A percentile compares a stretch with the other conserved stretches of the same genome.
phyloP scores from a whole-genome alignment of 2,113 vertebrate species.

The Pundamilia nyererei region DNA sequence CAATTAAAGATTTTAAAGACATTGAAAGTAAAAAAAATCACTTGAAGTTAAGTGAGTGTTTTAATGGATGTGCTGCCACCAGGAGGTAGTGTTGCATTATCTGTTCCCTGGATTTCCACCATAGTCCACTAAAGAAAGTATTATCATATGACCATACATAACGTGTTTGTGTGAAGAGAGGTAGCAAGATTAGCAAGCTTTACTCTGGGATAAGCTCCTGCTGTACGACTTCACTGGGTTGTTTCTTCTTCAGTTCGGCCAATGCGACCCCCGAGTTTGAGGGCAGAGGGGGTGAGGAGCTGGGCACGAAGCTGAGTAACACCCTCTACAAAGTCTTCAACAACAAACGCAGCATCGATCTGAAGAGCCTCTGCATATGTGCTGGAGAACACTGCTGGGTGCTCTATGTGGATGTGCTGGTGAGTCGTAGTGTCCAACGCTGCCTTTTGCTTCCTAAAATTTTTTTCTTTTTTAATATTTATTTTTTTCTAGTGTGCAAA shows the following conservation, averaged over 20 bases:
- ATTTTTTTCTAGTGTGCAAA: background rate
- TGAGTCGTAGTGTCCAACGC: constrained; percentile 51
- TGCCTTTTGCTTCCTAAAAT: rapidly evolving
- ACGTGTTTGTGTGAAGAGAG: background rate
- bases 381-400: constrained; percentile 92
- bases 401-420: constrained; percentile 96
- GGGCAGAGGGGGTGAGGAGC: constrained; percentile 92
- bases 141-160: background rate
- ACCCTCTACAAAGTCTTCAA: constrained; percentile 88
- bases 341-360: constrained; percentile 78
- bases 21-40: background rate
- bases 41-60: background rate
- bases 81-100: constrained; percentile 24
- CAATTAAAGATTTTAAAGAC: background rate
- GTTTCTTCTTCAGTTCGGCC: constrained; percentile 77
- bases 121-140: background rate
- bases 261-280: constrained; percentile 95
- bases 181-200: background rate
- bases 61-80: constrained; percentile 5
- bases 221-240: background rate
- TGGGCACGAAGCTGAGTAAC: constrained; percentile 87
- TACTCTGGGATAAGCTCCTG: background rate
- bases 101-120: background rate
- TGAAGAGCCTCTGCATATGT: constrained; percentile 82
- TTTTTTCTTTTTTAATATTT: background rate